Conservation (phyloP, 1,140 invertebrate genomes). For the Drosophila sechellia region DNA sequence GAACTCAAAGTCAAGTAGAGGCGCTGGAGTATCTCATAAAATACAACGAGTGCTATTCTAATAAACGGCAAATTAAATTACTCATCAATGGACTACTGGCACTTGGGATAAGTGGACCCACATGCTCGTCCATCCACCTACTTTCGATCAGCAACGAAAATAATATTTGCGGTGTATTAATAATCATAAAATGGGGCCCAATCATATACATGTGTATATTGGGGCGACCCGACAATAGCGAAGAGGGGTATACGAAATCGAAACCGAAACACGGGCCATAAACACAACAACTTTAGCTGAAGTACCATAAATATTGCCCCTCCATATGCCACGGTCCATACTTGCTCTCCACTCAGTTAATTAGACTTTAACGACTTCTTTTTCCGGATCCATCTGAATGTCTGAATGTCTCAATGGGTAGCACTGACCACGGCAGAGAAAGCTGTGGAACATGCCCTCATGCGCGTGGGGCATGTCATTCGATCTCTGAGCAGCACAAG, state of each 20-base stretch:
- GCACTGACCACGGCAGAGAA: constrained; percentile 13
- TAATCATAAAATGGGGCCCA: constrained; percentile 57
- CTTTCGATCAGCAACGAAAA: constrained; percentile 14
- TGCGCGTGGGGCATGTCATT: not conserved
- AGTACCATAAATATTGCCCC: constrained; percentile 70
- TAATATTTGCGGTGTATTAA: constrained; percentile 50
- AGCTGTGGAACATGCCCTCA: not conserved
- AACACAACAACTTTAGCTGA: constrained; percentile 63
- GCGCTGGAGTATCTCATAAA: constrained; percentile 81
- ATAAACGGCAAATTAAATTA: constrained; percentile 83
- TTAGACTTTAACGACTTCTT: constrained; percentile 45
- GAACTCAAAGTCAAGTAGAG: constrained; percentile 80
- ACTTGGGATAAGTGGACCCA: constrained; percentile 17
- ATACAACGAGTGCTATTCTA: constrained; percentile 78
- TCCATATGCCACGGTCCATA: constrained; percentile 22
- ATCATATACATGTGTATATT: constrained; percentile 22
- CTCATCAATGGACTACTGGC: constrained; percentile 52
- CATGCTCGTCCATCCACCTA: constrained; percentile 11
- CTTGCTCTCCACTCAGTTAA: constrained; percentile 16
- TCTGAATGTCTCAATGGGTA: constrained; percentile 6
- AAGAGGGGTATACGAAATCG: constrained; percentile 26
- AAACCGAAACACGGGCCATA: constrained; percentile 55
- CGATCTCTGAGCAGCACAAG: constrained; percentile 8
- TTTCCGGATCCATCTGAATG: not conserved
- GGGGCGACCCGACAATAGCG: not conserved